phyloP scores from a whole-genome alignment of 2,888 invertebrate species.

The Pandemis cinnamomeana region DNA sequence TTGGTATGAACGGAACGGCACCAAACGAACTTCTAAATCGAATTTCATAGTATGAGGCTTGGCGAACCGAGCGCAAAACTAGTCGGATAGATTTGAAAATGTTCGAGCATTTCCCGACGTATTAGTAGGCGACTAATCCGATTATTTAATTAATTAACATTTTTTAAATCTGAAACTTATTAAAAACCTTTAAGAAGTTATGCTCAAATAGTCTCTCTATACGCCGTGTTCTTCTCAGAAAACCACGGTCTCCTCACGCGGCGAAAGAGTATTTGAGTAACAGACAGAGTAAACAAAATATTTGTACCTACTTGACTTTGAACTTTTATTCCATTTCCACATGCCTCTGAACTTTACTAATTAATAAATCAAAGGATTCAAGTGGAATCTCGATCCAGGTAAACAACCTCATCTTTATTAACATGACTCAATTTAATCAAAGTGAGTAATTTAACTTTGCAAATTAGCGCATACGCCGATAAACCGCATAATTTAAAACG shows the following conservation, averaged over 20 bases:
- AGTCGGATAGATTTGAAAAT: too few species aligned
- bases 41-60: too few species aligned
- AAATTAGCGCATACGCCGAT: conserved; percentile 27
- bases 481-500: conserved; percentile 26
- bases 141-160: too few species aligned
- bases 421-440: conserved; percentile 10
- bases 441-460: conserved; percentile 33
- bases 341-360: conserved; percentile 36
- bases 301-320: conserved; percentile 17
- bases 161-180: too few species aligned
- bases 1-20: too few species aligned
- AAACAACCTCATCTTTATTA: conserved; percentile 21
- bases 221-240: background rate
- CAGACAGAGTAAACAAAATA: conserved; percentile 15
- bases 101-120: too few species aligned
- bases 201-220: too few species aligned
- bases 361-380: conserved; percentile 38
- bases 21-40: too few species aligned
- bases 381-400: conserved; percentile 19
- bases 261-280: background rate
- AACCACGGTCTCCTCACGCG: background rate
- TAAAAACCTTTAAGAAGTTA: too few species aligned
- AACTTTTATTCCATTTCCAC: conserved; percentile 22
- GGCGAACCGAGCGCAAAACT: too few species aligned
- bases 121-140: too few species aligned